phyloP scores from a whole-genome alignment of 2,113 vertebrate genomes.

The Macrotis lagotis region DNA sequence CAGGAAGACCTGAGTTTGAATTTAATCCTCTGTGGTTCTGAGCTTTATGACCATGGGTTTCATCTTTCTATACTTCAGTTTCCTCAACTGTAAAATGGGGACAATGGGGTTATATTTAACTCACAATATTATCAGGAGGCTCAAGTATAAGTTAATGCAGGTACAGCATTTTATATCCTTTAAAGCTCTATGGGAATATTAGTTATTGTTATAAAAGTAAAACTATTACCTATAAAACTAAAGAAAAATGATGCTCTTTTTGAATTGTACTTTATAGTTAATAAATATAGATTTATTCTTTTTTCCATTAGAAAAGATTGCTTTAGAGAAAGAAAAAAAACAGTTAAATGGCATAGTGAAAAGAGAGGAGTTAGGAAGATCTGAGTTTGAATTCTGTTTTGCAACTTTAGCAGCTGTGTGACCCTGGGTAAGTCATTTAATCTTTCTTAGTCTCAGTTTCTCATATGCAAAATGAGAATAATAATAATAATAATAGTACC shows the following conservation, averaged over 20 bases:
- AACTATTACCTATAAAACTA: not conserved
- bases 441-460: not conserved
- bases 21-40: not conserved
- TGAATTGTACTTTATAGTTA: not conserved
- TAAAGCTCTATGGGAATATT: not conserved
- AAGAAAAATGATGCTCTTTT: slow-evolving; percentile 22
- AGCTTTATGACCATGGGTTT: not conserved
- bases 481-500: not conserved
- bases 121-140: not conserved
- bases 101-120: not conserved
- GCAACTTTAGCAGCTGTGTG: not conserved
- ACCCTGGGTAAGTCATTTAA: not conserved
- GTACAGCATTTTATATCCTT: not conserved
- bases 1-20: not conserved
- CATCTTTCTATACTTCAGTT: not conserved
- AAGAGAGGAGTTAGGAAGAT: not conserved
- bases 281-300: not conserved
- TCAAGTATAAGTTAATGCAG: not conserved
- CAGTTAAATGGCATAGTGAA: not conserved
- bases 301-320: not conserved
- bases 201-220: not conserved
- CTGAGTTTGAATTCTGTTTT: not conserved
- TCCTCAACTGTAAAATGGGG: not conserved
- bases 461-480: not conserved
- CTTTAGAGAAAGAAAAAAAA: not conserved